Percentiles rank a stretch among this genome's conserved stretches.
Conservation (phyloP, 2,888 invertebrate species). For the Noctuana brunneofusca region DNA sequence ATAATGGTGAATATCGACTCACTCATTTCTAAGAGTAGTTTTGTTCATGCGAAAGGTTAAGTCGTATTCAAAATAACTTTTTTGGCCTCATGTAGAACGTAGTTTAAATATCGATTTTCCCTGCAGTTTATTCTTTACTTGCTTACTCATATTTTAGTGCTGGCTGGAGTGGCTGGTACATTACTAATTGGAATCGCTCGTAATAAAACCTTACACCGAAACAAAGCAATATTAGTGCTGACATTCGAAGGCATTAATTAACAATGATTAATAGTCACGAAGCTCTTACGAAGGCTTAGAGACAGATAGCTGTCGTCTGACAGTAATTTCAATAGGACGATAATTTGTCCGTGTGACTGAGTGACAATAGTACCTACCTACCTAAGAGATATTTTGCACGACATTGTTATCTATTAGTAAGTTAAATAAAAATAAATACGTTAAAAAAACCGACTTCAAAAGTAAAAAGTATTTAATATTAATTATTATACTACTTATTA, state of each 20-base stretch:
- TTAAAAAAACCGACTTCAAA: too few species aligned
- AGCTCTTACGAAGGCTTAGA: slow-evolving; percentile 15
- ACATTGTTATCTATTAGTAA: background rate
- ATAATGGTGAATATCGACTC: background rate
- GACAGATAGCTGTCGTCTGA: slow-evolving; percentile 22
- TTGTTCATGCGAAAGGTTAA: background rate
- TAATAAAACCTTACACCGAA: slow-evolving; percentile 21
- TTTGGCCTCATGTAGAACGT: background rate
- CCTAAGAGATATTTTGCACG: background rate
- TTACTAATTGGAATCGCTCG: slow-evolving; percentile 4
- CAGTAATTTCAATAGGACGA: slow-evolving; percentile 18
- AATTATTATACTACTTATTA: too few species aligned
- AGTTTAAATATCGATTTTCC: background rate
- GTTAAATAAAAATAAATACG: too few species aligned
- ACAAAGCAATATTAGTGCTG: slow-evolving; percentile 32
- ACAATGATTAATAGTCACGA: slow-evolving; percentile 29
- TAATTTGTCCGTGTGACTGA: slow-evolving; percentile 12
- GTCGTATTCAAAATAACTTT: background rate
- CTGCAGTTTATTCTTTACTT: background rate
- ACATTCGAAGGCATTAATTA: slow-evolving; percentile 30
- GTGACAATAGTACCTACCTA: background rate
- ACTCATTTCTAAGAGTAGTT: background rate
- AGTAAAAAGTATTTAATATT: too few species aligned
- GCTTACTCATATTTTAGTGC: background rate
- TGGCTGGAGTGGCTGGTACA: background rate